Evolutionary conservation across 2,888 invertebrate genomes (phyloP).

Genomic region (Lutraria lutraria): DNA sequence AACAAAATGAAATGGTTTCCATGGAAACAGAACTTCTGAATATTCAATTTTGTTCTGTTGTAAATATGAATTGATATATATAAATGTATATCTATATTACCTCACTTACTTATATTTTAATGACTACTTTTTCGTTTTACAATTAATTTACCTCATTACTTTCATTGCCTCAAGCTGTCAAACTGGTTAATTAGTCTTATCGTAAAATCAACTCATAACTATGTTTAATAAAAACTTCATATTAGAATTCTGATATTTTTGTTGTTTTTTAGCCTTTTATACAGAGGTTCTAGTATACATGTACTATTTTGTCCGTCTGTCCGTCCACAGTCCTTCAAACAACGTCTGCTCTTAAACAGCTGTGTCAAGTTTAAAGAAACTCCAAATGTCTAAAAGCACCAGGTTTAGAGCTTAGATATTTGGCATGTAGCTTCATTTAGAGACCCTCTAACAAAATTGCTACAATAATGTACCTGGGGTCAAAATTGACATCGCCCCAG

Average conservation of each 20-base stretch:
- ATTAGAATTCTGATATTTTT: slow-evolving; percentile 34
- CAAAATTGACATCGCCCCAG: too few species aligned
- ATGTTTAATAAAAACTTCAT: slow-evolving; percentile 63
- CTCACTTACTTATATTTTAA: slow-evolving; percentile 55
- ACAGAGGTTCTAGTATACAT: too few species aligned
- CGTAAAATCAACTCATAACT: slow-evolving; percentile 44
- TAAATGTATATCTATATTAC: slow-evolving; percentile 28
- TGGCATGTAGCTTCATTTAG: too few species aligned
- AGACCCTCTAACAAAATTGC: too few species aligned
- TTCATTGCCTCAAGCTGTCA: slow-evolving; percentile 41
- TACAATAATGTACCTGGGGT: too few species aligned
- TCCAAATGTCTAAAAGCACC: too few species aligned
- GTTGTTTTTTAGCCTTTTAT: too few species aligned
- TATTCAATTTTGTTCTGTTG: slow-evolving; percentile 19
- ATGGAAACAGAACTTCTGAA: not conserved
- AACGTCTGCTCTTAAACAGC: too few species aligned
- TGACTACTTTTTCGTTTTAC: slow-evolving; percentile 53
- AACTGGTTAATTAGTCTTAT: slow-evolving; percentile 20
- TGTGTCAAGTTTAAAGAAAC: too few species aligned
- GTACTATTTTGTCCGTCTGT: too few species aligned
- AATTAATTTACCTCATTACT: slow-evolving; percentile 55
- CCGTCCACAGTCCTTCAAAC: too few species aligned
- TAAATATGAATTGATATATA: slow-evolving; percentile 20
- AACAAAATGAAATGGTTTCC: not conserved
- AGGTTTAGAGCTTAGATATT: too few species aligned